Percentiles rank a stretch among this genome's conserved stretches.
phyloP scores from a whole-genome alignment of 2,113 vertebrate genomes.

The Microtus pennsylvanicus region DNA sequence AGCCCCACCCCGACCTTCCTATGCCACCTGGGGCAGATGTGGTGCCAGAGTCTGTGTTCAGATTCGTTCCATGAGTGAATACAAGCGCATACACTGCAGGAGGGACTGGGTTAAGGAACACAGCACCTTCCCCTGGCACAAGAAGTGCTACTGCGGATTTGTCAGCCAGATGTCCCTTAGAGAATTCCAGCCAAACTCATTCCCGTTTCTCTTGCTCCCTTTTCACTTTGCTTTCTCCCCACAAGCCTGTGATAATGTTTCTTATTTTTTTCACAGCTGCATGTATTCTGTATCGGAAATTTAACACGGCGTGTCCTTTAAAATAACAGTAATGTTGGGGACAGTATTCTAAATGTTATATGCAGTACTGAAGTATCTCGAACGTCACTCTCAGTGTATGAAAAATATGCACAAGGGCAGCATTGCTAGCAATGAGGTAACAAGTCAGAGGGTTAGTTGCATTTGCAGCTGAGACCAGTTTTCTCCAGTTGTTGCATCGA shows the following conservation, averaged over 20 bases:
- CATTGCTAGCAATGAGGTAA: background rate
- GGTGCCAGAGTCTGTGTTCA: background rate
- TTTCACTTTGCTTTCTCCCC: background rate
- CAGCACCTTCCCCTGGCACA: background rate
- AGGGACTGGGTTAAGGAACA: too few species aligned
- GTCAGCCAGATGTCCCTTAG: too few species aligned
- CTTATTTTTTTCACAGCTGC: background rate
- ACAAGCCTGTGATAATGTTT: background rate
- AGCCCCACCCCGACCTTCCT: background rate
- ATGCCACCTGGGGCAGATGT: background rate
- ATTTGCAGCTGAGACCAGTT: background rate
- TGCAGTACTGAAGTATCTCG: background rate
- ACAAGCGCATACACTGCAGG: accelerated
- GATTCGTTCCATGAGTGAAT: background rate
- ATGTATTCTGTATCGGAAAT: background rate
- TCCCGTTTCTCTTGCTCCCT: background rate
- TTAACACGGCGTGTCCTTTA: background rate
- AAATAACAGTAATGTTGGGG: background rate
- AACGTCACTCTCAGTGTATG: background rate
- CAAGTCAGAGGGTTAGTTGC: background rate
- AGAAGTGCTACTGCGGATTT: too few species aligned
- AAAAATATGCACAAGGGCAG: background rate
- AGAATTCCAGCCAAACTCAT: background rate
- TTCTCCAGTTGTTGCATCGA: background rate
- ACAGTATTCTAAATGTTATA: background rate